Evolutionary conservation across 2,113 vertebrate species (phyloP).

Genomic region (Toxostoma redivivum): DNA sequence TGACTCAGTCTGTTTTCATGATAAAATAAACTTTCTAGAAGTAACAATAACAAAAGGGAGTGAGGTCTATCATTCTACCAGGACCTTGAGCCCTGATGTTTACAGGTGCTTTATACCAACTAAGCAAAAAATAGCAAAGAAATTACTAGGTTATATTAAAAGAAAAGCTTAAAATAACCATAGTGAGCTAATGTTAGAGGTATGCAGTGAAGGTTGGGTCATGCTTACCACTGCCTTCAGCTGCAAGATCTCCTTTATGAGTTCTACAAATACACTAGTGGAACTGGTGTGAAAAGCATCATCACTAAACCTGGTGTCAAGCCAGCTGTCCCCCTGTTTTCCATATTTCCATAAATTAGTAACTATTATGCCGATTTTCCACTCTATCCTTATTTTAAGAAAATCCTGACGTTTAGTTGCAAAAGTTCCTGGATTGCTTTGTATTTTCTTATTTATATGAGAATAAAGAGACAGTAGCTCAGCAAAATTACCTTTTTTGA

Average conservation of each 20-base stretch:
- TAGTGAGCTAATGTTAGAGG: slow-evolving; percentile 15
- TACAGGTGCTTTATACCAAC: slow-evolving; percentile 8
- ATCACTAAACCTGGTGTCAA: not conserved
- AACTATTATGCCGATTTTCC: not conserved
- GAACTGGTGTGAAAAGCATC: not conserved
- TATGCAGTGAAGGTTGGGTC: not conserved
- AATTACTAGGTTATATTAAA: slow-evolving; percentile 56
- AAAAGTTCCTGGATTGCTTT: not conserved
- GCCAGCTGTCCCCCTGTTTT: not conserved
- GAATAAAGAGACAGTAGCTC: not conserved
- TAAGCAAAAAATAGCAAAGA: slow-evolving; percentile 42
- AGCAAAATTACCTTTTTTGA: not conserved
- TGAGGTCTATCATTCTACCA: not conserved
- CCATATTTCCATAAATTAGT: not conserved
- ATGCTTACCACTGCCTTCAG: not conserved
- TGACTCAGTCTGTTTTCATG: not conserved
- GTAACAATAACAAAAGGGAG: not conserved
- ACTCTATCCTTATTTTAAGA: not conserved
- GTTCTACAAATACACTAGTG: not conserved
- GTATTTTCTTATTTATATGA: not conserved
- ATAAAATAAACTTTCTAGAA: not conserved
- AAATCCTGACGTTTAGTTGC: not conserved
- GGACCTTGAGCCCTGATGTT: not conserved
- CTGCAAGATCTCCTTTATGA: not conserved
- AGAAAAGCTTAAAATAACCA: slow-evolving; percentile 37